Percentiles rank a stretch among this genome's conserved stretches.
phyloP scores from a whole-genome alignment of 2,797 vertebrate species.

The Zalophus californianus region DNA sequence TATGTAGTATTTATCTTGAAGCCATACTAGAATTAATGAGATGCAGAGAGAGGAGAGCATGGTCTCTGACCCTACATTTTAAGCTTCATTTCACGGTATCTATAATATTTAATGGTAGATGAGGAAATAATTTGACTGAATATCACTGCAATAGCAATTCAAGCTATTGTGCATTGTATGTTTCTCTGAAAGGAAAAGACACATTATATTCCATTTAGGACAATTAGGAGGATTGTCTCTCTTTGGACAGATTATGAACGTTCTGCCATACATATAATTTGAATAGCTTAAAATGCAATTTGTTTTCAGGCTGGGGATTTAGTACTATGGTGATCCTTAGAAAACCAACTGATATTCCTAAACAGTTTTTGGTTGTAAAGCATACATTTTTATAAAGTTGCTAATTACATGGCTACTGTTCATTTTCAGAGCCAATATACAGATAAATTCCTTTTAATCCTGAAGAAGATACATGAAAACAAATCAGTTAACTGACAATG shows the following conservation, averaged over 20 bases:
- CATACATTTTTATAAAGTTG: background rate
- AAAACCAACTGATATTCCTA: slow-evolving; percentile 17
- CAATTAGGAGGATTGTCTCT: slow-evolving; percentile 59
- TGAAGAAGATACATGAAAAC: background rate
- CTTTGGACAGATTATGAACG: slow-evolving; percentile 58
- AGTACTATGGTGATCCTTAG: background rate
- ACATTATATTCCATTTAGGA: slow-evolving; percentile 59
- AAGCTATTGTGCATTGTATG: background rate
- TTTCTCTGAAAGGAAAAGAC: slow-evolving; percentile 60
- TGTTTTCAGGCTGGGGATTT: slow-evolving; percentile 53
- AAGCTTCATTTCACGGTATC: slow-evolving; percentile 57
- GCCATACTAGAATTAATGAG: slow-evolving; percentile 61
- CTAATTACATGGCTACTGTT: slow-evolving; percentile 21
- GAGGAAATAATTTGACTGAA: slow-evolving; percentile 73
- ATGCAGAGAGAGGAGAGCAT: slow-evolving; percentile 39
- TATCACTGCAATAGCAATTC: slow-evolving; percentile 46
- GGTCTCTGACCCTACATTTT: slow-evolving; percentile 67
- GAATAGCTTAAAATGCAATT: slow-evolving; percentile 61
- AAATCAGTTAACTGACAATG: background rate
- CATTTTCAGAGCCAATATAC: slow-evolving; percentile 31
- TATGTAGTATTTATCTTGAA: slow-evolving; percentile 63
- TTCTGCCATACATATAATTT: slow-evolving; percentile 61
- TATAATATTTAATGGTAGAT: slow-evolving; percentile 66
- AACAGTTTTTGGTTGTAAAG: background rate
- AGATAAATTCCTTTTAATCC: background rate